phyloP scores from a whole-genome alignment of 2,888 invertebrate genomes.

The Pristionchus maxplancki region DNA sequence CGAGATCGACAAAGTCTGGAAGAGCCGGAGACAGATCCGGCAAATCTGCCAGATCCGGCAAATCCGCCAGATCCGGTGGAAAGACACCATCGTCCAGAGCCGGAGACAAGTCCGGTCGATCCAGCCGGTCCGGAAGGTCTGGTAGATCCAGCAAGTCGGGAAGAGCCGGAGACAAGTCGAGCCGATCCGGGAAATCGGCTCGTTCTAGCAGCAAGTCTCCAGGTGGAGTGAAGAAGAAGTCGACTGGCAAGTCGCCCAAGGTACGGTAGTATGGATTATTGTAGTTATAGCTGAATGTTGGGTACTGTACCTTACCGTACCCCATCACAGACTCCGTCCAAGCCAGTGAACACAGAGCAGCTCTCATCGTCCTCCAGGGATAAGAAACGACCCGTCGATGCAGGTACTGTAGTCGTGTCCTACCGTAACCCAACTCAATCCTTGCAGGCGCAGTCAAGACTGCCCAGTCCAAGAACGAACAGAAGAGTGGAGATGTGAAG shows the following conservation, averaged over 20 bases:
- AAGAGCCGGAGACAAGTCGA: background rate
- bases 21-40: background rate
- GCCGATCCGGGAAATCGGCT: background rate
- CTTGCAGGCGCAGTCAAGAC: background rate
- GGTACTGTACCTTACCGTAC: background rate
- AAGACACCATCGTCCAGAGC: background rate
- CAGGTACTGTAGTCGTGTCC: background rate
- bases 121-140: background rate
- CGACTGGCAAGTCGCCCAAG: slow-evolving; percentile 12
- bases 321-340: background rate
- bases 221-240: background rate
- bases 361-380: background rate
- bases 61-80: background rate
- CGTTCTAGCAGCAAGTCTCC: background rate
- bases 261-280: background rate
- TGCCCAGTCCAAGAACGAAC: background rate
- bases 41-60: background rate
- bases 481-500: background rate
- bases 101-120: background rate
- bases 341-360: background rate
- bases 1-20: background rate
- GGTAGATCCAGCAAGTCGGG: background rate
- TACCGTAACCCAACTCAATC: background rate
- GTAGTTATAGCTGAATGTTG: background rate
- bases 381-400: background rate